phyloP scores from a whole-genome alignment of 2,888 invertebrate genomes.

The Rugalucina vietnamica region DNA sequence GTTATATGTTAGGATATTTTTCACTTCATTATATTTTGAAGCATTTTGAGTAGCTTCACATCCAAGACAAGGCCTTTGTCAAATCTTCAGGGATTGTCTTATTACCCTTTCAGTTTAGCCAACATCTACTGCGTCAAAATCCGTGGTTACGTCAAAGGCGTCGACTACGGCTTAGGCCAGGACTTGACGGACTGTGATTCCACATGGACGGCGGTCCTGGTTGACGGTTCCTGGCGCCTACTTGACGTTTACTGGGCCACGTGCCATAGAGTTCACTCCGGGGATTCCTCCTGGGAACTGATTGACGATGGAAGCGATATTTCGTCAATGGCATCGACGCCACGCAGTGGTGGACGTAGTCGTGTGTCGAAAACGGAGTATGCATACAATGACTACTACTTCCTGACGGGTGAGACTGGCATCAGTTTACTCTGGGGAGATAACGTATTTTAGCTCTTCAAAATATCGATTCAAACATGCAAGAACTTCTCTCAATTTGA shows the following conservation, averaged over 20 bases:
- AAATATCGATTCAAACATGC: too few relatives aligned
- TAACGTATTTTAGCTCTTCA: not conserved
- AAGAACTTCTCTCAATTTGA: too few relatives aligned
- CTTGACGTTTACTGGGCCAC: conserved; percentile 82
- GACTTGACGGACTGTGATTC: conserved; percentile 63
- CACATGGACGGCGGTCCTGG: conserved; percentile 81
- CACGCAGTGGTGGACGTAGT: conserved; percentile 47
- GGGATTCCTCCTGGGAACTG: conserved; percentile 62
- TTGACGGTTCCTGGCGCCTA: conserved; percentile 79
- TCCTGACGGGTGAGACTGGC: conserved; percentile 62
- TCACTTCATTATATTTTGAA: too few relatives aligned
- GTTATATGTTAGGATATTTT: too few relatives aligned
- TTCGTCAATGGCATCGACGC: conserved; percentile 57
- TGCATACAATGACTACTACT: conserved; percentile 70
- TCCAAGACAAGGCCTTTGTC: too few relatives aligned
- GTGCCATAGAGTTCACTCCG: conserved; percentile 75
- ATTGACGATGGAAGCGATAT: conserved; percentile 64
- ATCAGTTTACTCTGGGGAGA: not conserved
- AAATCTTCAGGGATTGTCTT: too few relatives aligned
- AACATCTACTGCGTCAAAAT: conserved; percentile 80
- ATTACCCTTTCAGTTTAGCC: conserved; percentile 69
- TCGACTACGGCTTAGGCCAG: conserved; percentile 69
- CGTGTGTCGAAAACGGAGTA: conserved; percentile 58
- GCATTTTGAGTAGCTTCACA: too few relatives aligned
- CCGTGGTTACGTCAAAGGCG: conserved; percentile 80